Evolutionary conservation across 1,140 invertebrate species (phyloP), one percentile per base, ranked within the genome.

Genomic region (Argopecten irradians): DNA sequence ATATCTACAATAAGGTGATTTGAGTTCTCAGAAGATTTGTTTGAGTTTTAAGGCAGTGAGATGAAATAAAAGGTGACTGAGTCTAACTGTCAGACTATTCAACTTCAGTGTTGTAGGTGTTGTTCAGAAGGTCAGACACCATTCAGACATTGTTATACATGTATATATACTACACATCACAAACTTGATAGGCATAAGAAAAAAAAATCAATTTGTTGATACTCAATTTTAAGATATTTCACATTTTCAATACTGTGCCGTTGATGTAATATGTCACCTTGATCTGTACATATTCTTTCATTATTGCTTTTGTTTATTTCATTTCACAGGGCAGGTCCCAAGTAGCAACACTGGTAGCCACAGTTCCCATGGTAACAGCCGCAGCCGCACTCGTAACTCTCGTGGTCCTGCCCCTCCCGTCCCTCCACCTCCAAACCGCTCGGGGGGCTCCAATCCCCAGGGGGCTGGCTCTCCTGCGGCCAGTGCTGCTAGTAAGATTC

Each of bases 371-470:
- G 86, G 46, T 55, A 84, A 82, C 36, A 87, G 82, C 87, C 86
- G 33, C 82, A 84, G 55, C n/a, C 39, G 87, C 41, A 28, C 43
- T 41, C 35, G 85, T 19, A 89, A 84, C 55, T 22, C 55, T n/a
- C 55, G 55, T 71, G 55, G 84, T 82, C 84, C 39, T 39, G 90
- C 91, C 43, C 90, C 89, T 34, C 89, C 90, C 39, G 86, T 88
- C 0, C 92, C 92, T n/a, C 88, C 89, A 82, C 85, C 90, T 34
- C 89, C 91, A 33, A 89, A 87, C 55, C 55, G 55, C n/a, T n/a
- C 55, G 55, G 22, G 8, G 55, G 55, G 55, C 55, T 71, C 55
- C 55, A n/a, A 71, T 71, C 55, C 55, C 55, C 55, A 71, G 55
- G 55, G 55, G n/a, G 55, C 55, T 71, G 55, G 55, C n/a, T 71